phyloP scores from a whole-genome alignment of 2,888 invertebrate genomes.

The Cacoxenus indagator region DNA sequence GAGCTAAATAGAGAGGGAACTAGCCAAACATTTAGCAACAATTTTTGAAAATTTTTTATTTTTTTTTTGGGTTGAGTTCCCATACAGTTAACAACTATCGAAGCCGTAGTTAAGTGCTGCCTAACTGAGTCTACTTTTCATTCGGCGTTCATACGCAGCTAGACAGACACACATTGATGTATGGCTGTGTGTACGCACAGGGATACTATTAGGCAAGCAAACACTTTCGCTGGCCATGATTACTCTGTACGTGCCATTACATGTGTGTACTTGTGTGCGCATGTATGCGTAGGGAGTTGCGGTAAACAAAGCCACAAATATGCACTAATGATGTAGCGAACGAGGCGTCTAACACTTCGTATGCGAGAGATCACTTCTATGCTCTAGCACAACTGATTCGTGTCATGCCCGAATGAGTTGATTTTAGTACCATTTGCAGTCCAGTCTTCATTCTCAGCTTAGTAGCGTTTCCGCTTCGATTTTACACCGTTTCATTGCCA shows the following conservation, averaged over 20 bases:
- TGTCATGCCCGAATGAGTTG: too few relatives aligned
- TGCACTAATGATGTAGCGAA: slow-evolving; percentile 64
- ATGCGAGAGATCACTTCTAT: too few relatives aligned
- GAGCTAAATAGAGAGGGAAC: neutral
- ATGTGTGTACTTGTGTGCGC: neutral
- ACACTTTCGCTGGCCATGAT: slow-evolving; percentile 64
- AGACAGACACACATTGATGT: slow-evolving; percentile 22
- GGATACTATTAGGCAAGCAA: slow-evolving; percentile 40
- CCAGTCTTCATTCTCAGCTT: too few relatives aligned
- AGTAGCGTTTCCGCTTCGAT: too few relatives aligned
- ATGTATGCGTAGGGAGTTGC: slow-evolving; percentile 42
- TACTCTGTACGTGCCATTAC: slow-evolving; percentile 56
- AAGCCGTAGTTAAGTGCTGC: slow-evolving; percentile 37
- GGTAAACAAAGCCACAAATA: slow-evolving; percentile 68
- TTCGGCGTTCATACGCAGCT: slow-evolving; percentile 23
- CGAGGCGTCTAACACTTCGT: slow-evolving; percentile 38
- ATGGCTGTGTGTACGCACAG: slow-evolving; percentile 29
- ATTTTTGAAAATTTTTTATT: slow-evolving; percentile 21
- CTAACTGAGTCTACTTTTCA: slow-evolving; percentile 53
- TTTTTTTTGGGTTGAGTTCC: too few relatives aligned
- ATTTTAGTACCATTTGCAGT: too few relatives aligned
- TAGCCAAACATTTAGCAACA: slow-evolving; percentile 22
- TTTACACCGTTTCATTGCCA: too few relatives aligned
- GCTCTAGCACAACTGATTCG: too few relatives aligned
- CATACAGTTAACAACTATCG: neutral